A percentile compares a stretch with the other conserved stretches of the same genome.
These are phyloP conservation scores for Augochlora pura DNA, from an alignment of 1,140 invertebrate species.

Conservation along the genomic window DNA sequence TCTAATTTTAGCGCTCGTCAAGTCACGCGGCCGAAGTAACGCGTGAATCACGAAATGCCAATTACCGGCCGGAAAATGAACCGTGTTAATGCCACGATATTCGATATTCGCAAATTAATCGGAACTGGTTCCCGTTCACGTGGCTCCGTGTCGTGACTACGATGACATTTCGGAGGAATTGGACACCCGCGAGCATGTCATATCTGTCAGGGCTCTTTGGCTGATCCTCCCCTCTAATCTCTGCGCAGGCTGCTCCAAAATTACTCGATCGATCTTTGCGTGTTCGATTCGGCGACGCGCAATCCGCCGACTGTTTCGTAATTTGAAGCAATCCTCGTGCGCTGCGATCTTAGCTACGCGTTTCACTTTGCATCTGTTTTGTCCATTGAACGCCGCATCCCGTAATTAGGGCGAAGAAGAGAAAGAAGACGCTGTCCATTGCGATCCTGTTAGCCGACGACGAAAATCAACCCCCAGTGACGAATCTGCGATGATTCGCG, in stretches of 20 bases:
- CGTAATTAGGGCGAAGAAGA: no score
- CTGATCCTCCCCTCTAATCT: not conserved
- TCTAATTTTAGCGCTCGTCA: slow-evolving; percentile 22
- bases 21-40: not conserved
- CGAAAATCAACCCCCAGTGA: no score
- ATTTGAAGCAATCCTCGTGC: no score
- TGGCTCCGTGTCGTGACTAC: slow-evolving; percentile 11
- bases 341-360: no score
- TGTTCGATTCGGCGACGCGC: not conserved
- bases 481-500: no score
- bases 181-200: not conserved
- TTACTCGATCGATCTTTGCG: not conserved
- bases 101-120: slow-evolving; percentile 16
- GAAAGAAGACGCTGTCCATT: no score
- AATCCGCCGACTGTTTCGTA: no score
- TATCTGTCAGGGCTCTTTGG: not conserved
- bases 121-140: not conserved
- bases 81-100: not conserved
- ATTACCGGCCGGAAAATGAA: slow-evolving; percentile 30
- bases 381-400: no score
- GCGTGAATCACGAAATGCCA: slow-evolving; percentile 22
- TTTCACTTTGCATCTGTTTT: no score
- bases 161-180: not conserved
- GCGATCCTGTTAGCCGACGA: no score
- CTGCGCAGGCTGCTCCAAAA: not conserved